Base-by-base conservation (phyloP, 2,797 vertebrate genomes). In the Manis pentadactyla region DNA sequence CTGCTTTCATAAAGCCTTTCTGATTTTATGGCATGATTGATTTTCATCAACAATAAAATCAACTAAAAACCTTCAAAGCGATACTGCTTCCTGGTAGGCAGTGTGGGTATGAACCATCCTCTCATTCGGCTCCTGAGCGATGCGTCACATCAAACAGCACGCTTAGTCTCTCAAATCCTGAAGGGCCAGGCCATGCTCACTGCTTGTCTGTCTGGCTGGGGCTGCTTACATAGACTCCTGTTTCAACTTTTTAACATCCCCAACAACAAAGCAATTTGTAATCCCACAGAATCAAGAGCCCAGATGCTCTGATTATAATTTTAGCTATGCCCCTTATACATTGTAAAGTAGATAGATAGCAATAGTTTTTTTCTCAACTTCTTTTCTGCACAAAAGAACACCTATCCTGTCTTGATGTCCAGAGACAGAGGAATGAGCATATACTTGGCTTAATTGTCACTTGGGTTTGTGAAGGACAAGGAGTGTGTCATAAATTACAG, bases 21-120 rank as follows among this genome's bases (percentile, higher is more conserved):
- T 87, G 89, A 97, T 94, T 96, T 92, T 57, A 94, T 75, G 89
- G 57, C 86, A 96, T 89, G 89, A 93, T 59, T 93, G 79, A 95
- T 93, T 97, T 97, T 95, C 61, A 94, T 93, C 92, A 88, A 87
- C 63, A 95, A 92, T 68, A 86, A 96, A 94, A 93, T 94, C 66
- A 87, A 59, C 89, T 74, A 31, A 85, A 96, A 95, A 53, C 25
- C 89, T 94, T 96, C 93, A 94, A 94, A 96, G 94, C 27, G 34
- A 19, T 78, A n/a, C 1, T 0, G 18, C 51, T 94, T 81, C 90
- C 83, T 84, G 34, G 11, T 95, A 79, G 64, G 89, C 74, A 89
- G 18, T 31, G 9, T 27, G 19, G 6, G 10, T 31, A 13, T 55
- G 73, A 95, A 68, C 31, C 10, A 25, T 78, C 53, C 55, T 94